These are phyloP conservation scores for Vidua chalybeata DNA, from an alignment of 2,113 vertebrate species.

Conservation along the genomic window DNA sequence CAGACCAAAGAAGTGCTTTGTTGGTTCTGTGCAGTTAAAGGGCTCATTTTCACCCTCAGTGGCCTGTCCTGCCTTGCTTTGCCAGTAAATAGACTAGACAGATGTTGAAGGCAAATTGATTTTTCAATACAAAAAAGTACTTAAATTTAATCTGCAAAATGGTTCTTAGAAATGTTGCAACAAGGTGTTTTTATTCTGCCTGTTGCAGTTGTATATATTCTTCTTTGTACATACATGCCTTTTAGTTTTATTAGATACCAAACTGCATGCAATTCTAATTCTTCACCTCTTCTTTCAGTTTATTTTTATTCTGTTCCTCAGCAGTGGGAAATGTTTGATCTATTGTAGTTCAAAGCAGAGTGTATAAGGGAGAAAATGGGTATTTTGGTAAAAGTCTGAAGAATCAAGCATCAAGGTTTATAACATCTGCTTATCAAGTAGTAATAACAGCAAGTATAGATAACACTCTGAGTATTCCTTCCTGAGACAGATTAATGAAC, in stretches of 20 bases:
- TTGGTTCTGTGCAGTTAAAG: neutral
- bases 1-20: neutral
- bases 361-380: neutral
- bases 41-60: neutral
- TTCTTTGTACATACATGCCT: neutral
- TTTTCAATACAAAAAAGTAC: neutral
- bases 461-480: neutral
- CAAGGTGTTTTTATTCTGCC: neutral
- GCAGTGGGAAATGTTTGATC: neutral
- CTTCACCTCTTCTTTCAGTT: neutral
- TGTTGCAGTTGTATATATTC: neutral
- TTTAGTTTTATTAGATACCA: neutral
- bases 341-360: neutral
- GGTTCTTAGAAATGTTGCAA: neutral
- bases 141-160: neutral
- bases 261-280: neutral
- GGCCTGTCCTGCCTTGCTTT: neutral
- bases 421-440: neutral
- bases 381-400: neutral
- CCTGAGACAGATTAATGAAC: neutral
- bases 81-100: neutral
- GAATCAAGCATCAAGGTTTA: neutral
- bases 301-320: neutral
- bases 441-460: neutral
- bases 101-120: neutral